These are phyloP conservation scores for Eospalax fontanierii DNA, from an alignment of 2,797 vertebrate species.

Conservation along the genomic window DNA sequence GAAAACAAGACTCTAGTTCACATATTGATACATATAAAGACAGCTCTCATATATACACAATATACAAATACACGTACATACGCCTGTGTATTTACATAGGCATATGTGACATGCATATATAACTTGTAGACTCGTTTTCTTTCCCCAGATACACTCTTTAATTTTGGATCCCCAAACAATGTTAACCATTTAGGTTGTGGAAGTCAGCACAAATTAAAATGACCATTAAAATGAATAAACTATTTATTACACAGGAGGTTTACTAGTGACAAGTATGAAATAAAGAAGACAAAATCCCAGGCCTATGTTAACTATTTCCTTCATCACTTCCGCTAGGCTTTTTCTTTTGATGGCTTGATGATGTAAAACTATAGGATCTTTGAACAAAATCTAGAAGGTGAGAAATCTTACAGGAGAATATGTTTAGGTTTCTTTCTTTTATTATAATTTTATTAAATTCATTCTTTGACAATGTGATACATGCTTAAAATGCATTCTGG, in stretches of 20 bases:
- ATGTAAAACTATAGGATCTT: constrained; percentile 4
- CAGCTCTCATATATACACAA: background rate
- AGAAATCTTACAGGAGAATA: background rate
- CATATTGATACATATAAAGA: constrained; percentile 6
- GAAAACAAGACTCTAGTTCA: constrained; percentile 40
- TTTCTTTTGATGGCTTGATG: background rate
- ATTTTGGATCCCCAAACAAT: background rate
- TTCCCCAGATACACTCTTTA: constrained; percentile 11
- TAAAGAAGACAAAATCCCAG: background rate
- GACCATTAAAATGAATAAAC: background rate
- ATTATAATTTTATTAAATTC: too few relatives aligned
- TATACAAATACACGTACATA: background rate
- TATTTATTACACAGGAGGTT: background rate
- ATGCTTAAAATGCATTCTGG: too few relatives aligned
- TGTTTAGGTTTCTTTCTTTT: background rate
- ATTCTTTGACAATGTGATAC: too few relatives aligned
- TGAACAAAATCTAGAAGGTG: constrained; percentile 21
- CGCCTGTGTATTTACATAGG: background rate
- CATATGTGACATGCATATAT: background rate
- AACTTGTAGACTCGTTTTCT: background rate
- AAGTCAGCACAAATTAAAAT: constrained; percentile 1
- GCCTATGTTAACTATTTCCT: background rate
- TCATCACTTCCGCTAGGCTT: background rate
- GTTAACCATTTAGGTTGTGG: background rate
- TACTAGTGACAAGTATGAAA: background rate